These are phyloP conservation scores for Aphelinus certus DNA, from an alignment of 1,140 invertebrate species.

Conservation along the genomic window DNA sequence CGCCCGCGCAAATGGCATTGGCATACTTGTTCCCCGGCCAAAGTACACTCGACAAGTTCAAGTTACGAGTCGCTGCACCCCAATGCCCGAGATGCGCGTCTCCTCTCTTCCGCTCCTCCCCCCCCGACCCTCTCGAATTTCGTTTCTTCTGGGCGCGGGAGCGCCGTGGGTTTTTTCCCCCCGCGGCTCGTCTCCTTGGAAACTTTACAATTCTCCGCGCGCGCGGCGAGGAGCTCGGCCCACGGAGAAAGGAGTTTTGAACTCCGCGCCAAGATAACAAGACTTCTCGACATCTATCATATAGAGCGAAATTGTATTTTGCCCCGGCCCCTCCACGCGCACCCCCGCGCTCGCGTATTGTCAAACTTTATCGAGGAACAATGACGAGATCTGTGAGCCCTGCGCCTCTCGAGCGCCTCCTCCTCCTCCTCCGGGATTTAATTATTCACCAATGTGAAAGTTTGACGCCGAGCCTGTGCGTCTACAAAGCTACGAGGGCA, in stretches of 20 bases:
- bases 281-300: slow-evolving; percentile 26
- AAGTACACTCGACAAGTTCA: slow-evolving; percentile 35
- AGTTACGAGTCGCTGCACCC: slow-evolving; percentile 26
- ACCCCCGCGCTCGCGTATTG: too few species aligned
- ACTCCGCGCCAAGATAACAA: slow-evolving; percentile 10
- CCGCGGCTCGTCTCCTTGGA: neutral
- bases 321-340: too few species aligned
- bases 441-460: too few species aligned
- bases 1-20: slow-evolving; percentile 27
- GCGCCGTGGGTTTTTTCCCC: neutral
- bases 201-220: slow-evolving; percentile 1
- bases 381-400: too few species aligned
- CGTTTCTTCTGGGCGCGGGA: neutral
- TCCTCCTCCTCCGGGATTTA: too few species aligned
- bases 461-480: too few species aligned
- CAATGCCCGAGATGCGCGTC: neutral
- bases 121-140: slow-evolving; percentile 2
- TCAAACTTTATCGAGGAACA: too few species aligned
- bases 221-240: too few species aligned
- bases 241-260: slow-evolving; percentile 1
- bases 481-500: too few species aligned
- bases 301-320: neutral
- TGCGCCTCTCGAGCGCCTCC: too few species aligned
- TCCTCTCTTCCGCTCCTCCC: neutral
- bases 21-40: slow-evolving; percentile 27